Evolutionary conservation across 1,140 invertebrate species (phyloP).

Genomic region (Leguminivora glycinivorella): DNA sequence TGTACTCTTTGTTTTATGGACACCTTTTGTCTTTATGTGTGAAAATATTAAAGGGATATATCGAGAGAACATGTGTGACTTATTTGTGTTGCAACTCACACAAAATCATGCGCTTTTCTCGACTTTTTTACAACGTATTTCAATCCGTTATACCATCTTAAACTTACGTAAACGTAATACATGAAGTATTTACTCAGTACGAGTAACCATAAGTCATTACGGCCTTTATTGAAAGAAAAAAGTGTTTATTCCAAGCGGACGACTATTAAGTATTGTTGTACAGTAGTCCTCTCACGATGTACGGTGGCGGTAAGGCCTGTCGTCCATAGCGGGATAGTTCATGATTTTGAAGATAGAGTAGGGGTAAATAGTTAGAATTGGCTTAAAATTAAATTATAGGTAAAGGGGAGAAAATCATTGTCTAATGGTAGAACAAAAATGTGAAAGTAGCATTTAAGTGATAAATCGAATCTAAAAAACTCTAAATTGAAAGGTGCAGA

Average conservation of each 20-base stretch:
- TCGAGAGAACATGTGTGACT: neutral
- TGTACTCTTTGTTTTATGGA: neutral
- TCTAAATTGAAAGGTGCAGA: no score
- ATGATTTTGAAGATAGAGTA: neutral
- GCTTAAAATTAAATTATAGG: neutral
- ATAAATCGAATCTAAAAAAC: no score
- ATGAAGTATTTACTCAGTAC: neutral
- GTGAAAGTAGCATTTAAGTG: no score
- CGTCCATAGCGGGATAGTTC: neutral
- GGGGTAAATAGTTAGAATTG: neutral
- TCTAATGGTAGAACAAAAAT: no score
- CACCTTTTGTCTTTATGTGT: conserved; percentile 2
- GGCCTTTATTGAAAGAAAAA: conserved; percentile 15
- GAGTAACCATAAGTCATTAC: conserved; percentile 15
- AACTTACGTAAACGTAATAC: neutral
- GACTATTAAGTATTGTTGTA: conserved; percentile 29
- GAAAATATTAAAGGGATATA: neutral
- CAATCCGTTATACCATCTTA: neutral
- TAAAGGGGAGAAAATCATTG: no score
- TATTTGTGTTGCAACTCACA: neutral
- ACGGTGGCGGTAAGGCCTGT: conserved; percentile 3
- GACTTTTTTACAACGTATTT: neutral
- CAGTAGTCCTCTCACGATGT: conserved; percentile 11
- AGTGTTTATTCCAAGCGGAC: conserved; percentile 4
- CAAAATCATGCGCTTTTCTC: neutral